Conservation (phyloP, 2,888 invertebrate genomes). For the Agrochola litura region DNA sequence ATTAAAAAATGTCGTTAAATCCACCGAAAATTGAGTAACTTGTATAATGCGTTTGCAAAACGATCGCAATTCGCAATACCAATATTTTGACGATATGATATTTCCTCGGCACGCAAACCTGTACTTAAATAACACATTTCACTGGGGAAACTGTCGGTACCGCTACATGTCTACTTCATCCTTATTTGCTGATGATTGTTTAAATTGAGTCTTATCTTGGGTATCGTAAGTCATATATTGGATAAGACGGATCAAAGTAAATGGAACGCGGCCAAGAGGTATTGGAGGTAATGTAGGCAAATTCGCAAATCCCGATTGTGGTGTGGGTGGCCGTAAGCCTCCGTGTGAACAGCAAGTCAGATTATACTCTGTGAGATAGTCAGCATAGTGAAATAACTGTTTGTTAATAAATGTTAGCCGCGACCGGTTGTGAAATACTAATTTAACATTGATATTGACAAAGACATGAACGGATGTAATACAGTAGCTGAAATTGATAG, state of each 20-base stretch:
- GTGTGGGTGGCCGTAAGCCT: conserved; percentile 72
- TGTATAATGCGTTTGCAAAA: conserved; percentile 64
- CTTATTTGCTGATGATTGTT: conserved; percentile 37
- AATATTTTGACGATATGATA: conserved; percentile 71
- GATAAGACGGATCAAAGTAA: conserved; percentile 41
- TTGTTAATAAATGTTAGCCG: conserved; percentile 71
- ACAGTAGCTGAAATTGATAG: conserved; percentile 25
- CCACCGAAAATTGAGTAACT: conserved; percentile 65
- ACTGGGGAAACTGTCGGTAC: conserved; percentile 60
- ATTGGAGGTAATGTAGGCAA: conserved; percentile 72
- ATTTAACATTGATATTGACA: conserved; percentile 70
- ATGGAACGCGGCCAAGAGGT: conserved; percentile 62
- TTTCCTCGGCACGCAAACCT: conserved; percentile 72
- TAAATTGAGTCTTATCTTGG: conserved; percentile 59
- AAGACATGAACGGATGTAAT: conserved; percentile 25
- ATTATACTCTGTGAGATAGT: conserved; percentile 64
- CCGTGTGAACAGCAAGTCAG: conserved; percentile 74
- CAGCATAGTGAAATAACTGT: conserved; percentile 73
- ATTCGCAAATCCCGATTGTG: conserved; percentile 75
- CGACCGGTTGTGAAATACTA: conserved; percentile 64
- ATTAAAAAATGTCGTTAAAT: conserved; percentile 60
- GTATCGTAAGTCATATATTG: conserved; percentile 57
- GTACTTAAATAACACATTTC: conserved; percentile 72
- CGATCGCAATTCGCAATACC: conserved; percentile 65
- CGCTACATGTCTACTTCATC: conserved; percentile 58